Evolutionary conservation across 2,888 invertebrate species (phyloP), one percentile per base, ranked within the genome.

Genomic region (Pterostichus niger): DNA sequence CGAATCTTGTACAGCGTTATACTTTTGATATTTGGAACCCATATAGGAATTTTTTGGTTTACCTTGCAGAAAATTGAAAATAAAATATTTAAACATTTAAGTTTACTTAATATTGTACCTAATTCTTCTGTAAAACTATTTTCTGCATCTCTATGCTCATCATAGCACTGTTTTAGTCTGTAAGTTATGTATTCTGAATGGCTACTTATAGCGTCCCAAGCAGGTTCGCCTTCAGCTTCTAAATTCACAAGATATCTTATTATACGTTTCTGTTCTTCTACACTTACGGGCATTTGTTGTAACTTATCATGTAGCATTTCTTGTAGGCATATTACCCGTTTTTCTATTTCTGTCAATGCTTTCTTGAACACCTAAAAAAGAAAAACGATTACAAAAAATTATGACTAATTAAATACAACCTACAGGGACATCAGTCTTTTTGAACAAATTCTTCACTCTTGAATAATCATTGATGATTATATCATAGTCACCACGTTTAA

Each of bases 401-500:
- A 61, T 82, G 76, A 84, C 52, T 13, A 83, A 61, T 61, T 59
- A 15, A 79, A 56, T 54, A 80, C 56, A 24, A 88, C 88, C 87
- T 88, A 95, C 94, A 86, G 94, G 94, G 13, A 98, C 95, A 89
- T 98, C 97, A 40, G 97, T 97, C 89, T 97, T 97, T 83, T 97
- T 96, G 91, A 99, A 99, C 33, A 99, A 91, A 88, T 98, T 97
- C 89, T 97, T 98, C 3, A 98, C 99, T 86, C 99, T 92, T 0
- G 97, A 96, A 89, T 99, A 99, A 89, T 99, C 99, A 88, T 98
- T 99, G 84, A 99, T 97, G 24, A 99, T 98, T 76, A 98, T 93
- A 89, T 99, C 98, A 89, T 98, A 99, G 88, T 99, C 99, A 76
- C 97, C 98, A 87, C 96, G 95, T 86, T 96, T 94, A 84, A 99